Conservation (phyloP, 2,888 invertebrate genomes). For the Argyresthia goedartella region DNA sequence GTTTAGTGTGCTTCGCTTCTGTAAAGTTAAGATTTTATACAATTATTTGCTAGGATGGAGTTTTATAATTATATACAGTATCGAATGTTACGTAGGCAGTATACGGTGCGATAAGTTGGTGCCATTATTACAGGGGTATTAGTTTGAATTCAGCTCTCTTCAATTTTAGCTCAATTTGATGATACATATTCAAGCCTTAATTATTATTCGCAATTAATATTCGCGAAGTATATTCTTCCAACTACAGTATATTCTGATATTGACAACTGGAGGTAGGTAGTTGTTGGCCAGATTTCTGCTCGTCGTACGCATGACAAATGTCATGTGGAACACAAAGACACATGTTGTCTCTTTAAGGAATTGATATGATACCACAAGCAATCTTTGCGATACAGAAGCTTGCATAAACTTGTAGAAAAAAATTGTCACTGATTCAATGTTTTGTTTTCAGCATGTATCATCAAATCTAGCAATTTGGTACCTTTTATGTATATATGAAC, state of each 20-base stretch:
- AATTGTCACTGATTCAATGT: no score
- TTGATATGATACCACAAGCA: no score
- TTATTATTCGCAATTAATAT: no score
- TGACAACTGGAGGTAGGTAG: no score
- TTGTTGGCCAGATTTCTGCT: no score
- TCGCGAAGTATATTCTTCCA: no score
- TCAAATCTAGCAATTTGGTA: constrained; percentile 7
- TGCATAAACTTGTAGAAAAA: no score
- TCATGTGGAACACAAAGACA: no score
- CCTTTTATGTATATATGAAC: constrained; percentile 44
- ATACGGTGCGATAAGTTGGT: constrained; percentile 71
- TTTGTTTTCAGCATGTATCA: not conserved
- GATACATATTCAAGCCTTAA: not conserved
- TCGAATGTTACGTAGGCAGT: constrained; percentile 68
- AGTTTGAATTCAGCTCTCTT: constrained; percentile 30
- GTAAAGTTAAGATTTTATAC: constrained; percentile 67
- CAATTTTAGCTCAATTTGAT: constrained; percentile 3
- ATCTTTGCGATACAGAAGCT: no score
- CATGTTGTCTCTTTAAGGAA: no score
- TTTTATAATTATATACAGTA: constrained; percentile 59
- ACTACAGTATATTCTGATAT: no score
- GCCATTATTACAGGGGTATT: constrained; percentile 71
- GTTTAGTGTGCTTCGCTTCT: constrained; percentile 70
- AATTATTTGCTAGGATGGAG: constrained; percentile 64
- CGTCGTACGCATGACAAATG: no score